These are phyloP conservation scores for Melanotaenia duboulayi DNA, from an alignment of 2,113 vertebrate genomes.

Conservation along the genomic window DNA sequence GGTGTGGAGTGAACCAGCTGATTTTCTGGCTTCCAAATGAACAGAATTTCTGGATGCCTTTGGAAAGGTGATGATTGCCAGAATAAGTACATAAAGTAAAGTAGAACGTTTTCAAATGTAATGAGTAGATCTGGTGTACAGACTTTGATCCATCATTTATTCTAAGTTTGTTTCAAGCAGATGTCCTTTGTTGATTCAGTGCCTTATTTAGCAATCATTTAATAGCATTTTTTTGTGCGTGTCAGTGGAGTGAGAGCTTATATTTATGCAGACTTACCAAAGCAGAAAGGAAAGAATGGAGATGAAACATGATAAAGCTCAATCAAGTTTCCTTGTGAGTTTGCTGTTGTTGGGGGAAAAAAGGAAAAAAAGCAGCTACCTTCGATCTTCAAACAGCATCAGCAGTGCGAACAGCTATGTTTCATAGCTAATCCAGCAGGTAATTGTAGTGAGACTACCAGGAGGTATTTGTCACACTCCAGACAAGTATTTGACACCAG, in stretches of 20 bases:
- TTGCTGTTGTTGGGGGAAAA: constrained; percentile 2
- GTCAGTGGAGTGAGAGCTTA: constrained; percentile 5
- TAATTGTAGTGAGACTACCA: constrained; percentile 62
- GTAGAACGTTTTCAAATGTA: background rate
- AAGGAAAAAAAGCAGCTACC: constrained; percentile 6
- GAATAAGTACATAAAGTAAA: constrained; percentile 1
- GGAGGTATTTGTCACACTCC: constrained; percentile 79
- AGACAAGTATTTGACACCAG: constrained; percentile 82
- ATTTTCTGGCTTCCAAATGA: constrained; percentile 1
- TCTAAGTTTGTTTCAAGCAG: constrained; percentile 19
- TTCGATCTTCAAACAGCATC: constrained; percentile 59
- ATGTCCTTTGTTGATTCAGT: constrained; percentile 23
- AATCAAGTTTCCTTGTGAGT: constrained; percentile 37
- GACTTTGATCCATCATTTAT: constrained; percentile 1
- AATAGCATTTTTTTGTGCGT: constrained; percentile 25
- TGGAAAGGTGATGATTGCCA: constrained; percentile 4
- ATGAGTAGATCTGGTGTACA: background rate
- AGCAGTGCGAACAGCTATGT: constrained; percentile 60
- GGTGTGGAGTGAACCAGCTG: background rate
- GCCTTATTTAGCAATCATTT: constrained; percentile 20
- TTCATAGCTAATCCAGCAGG: constrained; percentile 63
- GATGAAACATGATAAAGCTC: background rate
- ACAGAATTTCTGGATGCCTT: background rate
- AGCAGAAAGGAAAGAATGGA: constrained; percentile 2
- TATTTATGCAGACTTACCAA: constrained; percentile 10